Percentiles rank a stretch among this genome's conserved stretches.
phyloP scores from a whole-genome alignment of 2,797 vertebrate species.

The Mormyrus proboscirostris region DNA sequence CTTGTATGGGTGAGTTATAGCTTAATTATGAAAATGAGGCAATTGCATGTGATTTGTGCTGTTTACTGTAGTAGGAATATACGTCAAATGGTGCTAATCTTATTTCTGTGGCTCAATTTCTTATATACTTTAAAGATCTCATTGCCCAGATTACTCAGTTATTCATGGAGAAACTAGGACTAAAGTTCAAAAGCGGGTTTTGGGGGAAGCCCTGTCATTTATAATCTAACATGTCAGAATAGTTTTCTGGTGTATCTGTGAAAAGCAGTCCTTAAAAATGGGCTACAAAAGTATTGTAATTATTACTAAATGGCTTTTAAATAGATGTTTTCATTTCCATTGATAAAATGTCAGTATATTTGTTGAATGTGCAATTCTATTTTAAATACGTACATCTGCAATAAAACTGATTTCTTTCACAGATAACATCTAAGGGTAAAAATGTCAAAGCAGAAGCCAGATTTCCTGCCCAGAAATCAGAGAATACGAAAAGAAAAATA shows the following conservation, averaged over 20 bases:
- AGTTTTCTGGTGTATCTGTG: background rate
- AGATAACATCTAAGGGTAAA: constrained; percentile 85
- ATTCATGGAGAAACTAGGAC: background rate
- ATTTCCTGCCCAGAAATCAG: constrained; percentile 57
- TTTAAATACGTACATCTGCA: background rate
- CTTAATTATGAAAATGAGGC: background rate
- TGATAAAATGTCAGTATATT: background rate
- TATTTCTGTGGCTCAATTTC: background rate
- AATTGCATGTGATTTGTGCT: background rate
- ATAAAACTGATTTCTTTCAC: background rate
- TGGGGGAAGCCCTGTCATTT: background rate
- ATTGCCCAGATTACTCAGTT: background rate
- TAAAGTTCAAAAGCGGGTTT: background rate
- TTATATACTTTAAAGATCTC: background rate
- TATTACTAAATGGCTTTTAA: background rate
- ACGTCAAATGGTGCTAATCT: background rate
- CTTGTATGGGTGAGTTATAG: background rate
- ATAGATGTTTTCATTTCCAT: background rate
- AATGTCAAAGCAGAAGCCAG: constrained; percentile 55
- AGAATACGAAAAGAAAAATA: constrained; percentile 84
- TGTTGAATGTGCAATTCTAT: background rate
- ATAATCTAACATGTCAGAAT: background rate
- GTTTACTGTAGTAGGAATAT: background rate
- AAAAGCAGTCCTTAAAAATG: background rate
- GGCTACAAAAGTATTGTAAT: background rate